These are phyloP conservation scores for Drosophila monieri DNA, from an alignment of 2,888 invertebrate species.

Conservation along the genomic window DNA sequence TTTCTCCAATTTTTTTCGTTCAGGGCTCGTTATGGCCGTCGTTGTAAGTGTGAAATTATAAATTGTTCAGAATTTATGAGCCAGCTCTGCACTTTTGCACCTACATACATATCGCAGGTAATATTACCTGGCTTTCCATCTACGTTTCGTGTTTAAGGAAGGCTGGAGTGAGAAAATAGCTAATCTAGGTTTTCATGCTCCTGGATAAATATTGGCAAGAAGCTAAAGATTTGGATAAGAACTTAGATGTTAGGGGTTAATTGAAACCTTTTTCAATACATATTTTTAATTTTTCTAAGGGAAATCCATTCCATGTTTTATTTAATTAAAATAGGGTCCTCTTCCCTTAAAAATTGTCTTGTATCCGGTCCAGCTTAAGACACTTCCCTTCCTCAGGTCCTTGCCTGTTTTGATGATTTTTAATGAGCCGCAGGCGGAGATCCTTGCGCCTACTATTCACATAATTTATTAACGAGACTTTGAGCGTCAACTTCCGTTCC, in stretches of 20 bases:
- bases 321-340: conserved; percentile 56
- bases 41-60: conserved; percentile 74
- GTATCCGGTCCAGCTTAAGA: conserved; percentile 66
- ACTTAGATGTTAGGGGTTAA: background rate
- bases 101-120: conserved; percentile 36
- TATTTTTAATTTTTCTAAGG: conserved; percentile 41
- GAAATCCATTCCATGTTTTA: conserved; percentile 48
- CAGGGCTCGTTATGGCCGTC: conserved; percentile 51
- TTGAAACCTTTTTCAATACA: conserved; percentile 7
- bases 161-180: background rate
- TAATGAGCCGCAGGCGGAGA: conserved; percentile 28
- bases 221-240: background rate
- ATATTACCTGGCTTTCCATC: conserved; percentile 27
- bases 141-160: background rate
- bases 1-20: conserved; percentile 26
- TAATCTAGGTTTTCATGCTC: background rate
- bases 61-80: conserved; percentile 72
- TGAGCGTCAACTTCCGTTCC: conserved; percentile 72
- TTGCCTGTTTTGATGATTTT: conserved; percentile 2
- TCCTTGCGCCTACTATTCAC: conserved; percentile 75
- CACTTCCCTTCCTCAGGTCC: conserved; percentile 52
- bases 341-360: conserved; percentile 58
- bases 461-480: conserved; percentile 77
- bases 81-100: conserved; percentile 52
- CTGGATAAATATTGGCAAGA: background rate